Evolutionary conservation across 2,113 vertebrate species (phyloP).

Genomic region (Coptodon bakossiorum): DNA sequence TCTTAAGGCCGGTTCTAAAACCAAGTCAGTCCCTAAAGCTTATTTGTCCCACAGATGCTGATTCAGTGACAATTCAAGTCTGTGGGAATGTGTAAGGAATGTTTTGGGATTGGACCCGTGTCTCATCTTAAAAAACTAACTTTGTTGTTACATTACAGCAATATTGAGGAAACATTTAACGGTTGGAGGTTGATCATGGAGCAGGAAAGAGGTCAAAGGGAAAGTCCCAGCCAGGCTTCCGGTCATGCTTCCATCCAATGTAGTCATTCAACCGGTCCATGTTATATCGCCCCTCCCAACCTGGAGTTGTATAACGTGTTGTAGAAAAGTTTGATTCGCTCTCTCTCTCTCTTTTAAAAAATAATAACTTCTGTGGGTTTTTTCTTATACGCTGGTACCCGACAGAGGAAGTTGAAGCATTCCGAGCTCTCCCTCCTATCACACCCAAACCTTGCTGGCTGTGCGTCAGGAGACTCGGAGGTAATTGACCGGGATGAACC

Average conservation of each 20-base stretch:
- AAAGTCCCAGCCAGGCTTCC: no score
- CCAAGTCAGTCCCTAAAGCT: neutral
- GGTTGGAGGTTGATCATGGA: neutral
- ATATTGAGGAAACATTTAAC: neutral
- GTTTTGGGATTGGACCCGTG: accelerated
- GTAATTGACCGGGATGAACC: accelerated
- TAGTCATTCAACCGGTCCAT: accelerated
- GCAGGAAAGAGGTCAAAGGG: neutral
- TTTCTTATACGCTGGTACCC: no score
- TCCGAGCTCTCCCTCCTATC: neutral
- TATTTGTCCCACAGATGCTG: neutral
- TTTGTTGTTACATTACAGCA: neutral
- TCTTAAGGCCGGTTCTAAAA: neutral
- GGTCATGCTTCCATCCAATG: no score
- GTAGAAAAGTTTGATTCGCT: neutral
- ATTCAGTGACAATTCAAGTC: neutral
- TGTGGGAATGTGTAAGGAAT: neutral
- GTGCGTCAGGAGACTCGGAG: neutral
- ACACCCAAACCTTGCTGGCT: no score
- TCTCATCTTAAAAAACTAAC: neutral
- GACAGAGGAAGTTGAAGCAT: no score
- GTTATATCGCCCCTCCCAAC: accelerated
- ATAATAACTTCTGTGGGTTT: neutral
- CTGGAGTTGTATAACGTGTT: neutral
- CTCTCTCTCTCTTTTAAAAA: neutral